A percentile compares a stretch with the other conserved stretches of the same genome.
These are phyloP conservation scores for Danaus chrysippus DNA, from an alignment of 2,888 invertebrate species.

Conservation along the genomic window DNA sequence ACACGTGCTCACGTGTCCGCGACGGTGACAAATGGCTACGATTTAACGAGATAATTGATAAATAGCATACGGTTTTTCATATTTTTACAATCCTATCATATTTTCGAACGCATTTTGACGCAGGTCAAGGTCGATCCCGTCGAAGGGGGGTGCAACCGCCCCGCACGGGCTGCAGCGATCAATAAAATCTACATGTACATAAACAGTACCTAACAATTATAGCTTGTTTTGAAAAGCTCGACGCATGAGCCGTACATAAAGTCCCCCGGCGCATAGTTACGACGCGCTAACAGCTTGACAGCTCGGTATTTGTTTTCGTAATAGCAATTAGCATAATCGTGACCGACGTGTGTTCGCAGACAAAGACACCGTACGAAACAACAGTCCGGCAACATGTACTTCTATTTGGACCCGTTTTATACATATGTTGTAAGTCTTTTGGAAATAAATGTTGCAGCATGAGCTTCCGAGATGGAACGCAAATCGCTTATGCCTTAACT, in stretches of 20 bases:
- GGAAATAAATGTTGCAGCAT: conserved; percentile 1
- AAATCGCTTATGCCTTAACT: background rate
- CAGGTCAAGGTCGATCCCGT: background rate
- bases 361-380: too few relatives aligned
- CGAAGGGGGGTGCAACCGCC: background rate
- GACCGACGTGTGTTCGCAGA: too few relatives aligned
- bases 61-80: background rate
- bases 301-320: too few relatives aligned
- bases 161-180: background rate
- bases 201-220: background rate
- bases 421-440: conserved; percentile 5
- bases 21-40: too few relatives aligned
- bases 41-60: too few relatives aligned
- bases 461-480: conserved; percentile 1
- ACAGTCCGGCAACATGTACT: background rate
- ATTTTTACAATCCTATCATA: background rate
- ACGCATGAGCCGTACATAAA: conserved; percentile 4
- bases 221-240: background rate
- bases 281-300: too few relatives aligned
- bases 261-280: background rate
- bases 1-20: too few relatives aligned
- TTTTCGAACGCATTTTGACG: background rate
- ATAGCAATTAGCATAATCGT: too few relatives aligned
- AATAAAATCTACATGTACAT: background rate
- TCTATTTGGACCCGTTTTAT: background rate